Evolutionary conservation across 1,140 invertebrate species (phyloP).

Genomic region (Drosophila kikkawai): DNA sequence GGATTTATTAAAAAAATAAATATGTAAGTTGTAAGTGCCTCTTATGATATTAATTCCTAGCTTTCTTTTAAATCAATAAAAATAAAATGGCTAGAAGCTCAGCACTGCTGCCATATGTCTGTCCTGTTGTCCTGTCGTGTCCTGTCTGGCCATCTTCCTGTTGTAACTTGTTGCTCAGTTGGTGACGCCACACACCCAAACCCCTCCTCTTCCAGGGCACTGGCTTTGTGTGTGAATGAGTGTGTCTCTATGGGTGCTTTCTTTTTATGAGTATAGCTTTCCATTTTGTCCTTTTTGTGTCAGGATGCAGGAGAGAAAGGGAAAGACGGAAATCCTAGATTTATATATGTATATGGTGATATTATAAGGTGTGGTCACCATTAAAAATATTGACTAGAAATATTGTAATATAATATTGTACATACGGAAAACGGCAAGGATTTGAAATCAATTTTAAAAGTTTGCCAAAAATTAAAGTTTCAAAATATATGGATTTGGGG

Average conservation of each 20-base stretch:
- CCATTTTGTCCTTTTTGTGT: not conserved
- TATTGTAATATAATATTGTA: not conserved
- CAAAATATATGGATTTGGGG: no score
- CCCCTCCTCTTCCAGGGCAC: not conserved
- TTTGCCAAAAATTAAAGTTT: no score
- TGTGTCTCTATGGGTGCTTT: not conserved
- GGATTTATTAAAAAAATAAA: no score
- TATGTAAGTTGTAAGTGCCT: no score
- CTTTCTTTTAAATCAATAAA: not conserved
- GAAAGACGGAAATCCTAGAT: not conserved
- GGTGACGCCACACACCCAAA: conserved; percentile 30
- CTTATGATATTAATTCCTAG: no score
- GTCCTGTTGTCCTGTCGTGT: not conserved
- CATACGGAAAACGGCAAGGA: no score
- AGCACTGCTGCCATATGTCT: not conserved
- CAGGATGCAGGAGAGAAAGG: not conserved
- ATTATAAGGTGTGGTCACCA: conserved; percentile 9
- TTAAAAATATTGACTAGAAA: not conserved
- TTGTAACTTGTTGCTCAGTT: conserved; percentile 45
- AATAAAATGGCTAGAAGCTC: not conserved
- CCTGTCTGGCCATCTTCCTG: conserved; percentile 18
- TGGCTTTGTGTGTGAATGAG: not conserved
- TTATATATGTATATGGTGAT: conserved; percentile 8
- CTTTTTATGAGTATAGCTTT: conserved; percentile 1
- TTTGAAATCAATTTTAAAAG: not conserved